Evolutionary conservation across 2,797 vertebrate species (phyloP).

Genomic region (Sarcoramphus papa): DNA sequence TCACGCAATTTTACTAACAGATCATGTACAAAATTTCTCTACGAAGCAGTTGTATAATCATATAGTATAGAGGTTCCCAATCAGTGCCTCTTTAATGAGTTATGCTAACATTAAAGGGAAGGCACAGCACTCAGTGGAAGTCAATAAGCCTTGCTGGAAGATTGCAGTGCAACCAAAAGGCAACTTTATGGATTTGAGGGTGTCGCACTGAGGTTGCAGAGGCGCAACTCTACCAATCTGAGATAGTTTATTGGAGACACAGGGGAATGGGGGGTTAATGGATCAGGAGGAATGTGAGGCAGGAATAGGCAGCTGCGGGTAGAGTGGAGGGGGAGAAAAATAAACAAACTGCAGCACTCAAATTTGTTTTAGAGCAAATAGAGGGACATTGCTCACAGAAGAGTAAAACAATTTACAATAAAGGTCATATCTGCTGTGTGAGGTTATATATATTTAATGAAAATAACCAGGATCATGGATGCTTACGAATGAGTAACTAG

Average conservation of each 20-base stretch:
- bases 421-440: background rate
- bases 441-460: background rate
- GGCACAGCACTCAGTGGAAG: background rate
- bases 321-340: background rate
- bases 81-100: background rate
- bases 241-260: background rate
- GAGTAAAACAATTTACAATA: background rate
- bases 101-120: background rate
- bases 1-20: background rate
- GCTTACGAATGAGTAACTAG: background rate
- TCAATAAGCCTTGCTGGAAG: background rate
- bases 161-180: background rate
- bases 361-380: background rate
- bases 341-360: background rate
- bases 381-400: background rate
- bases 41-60: background rate
- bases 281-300: background rate
- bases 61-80: background rate
- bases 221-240: rapidly evolving
- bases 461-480: background rate
- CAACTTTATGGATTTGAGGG: background rate
- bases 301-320: background rate
- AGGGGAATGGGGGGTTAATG: background rate
- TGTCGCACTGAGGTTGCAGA: background rate
- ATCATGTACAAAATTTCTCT: background rate